Evolutionary conservation across 2,113 vertebrate species (phyloP), one percentile per base, ranked within the genome.

Genomic region (Eolophus roseicapilla): DNA sequence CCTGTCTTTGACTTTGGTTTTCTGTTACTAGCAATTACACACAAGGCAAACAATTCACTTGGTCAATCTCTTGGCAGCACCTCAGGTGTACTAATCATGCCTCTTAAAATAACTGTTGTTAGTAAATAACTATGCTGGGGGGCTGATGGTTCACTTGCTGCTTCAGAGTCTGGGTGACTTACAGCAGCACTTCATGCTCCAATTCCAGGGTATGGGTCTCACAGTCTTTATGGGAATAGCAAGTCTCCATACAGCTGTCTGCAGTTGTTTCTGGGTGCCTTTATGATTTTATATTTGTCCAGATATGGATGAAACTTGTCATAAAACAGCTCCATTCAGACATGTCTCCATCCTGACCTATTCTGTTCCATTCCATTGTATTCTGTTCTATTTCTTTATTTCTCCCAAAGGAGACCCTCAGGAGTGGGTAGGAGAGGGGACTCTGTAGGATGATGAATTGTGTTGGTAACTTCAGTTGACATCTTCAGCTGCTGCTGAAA

Each of bases 281-380:
- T 11, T 79, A 0, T 67, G 35, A 63, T 49, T 89, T 75, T 52
- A 0, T 43, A 25, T 91, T 52, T 89, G 33, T 57, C 20, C 24
- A 73, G 57, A 35, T 68, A 13, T 1, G 24, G 47, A 35, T 76
- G 73, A 76, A 80, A 71, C 31, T 41, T 73, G 11, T 12, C 13
- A 71, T 59, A 75, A 60, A 59, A 68, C 47, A 69, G 43, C 31
- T 95, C 16, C 24, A 39, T 33, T 67, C 57, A 59, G 29, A 80
- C 13, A 16, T 24, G 16, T 52, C 31, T 91, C 44, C 60, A 3
- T 70, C 23, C 50, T 60, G 47, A 13, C 14, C 31, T 57, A 8
- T 0, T 19, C 17, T 52, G 25, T 57, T 55, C 46, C 59, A 0
- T 53, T 74, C 20, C 0, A 33, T 52, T 18, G 11, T 60, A 3